Conservation (phyloP, 1,140 invertebrate genomes). For the Tachypleus tridentatus region DNA sequence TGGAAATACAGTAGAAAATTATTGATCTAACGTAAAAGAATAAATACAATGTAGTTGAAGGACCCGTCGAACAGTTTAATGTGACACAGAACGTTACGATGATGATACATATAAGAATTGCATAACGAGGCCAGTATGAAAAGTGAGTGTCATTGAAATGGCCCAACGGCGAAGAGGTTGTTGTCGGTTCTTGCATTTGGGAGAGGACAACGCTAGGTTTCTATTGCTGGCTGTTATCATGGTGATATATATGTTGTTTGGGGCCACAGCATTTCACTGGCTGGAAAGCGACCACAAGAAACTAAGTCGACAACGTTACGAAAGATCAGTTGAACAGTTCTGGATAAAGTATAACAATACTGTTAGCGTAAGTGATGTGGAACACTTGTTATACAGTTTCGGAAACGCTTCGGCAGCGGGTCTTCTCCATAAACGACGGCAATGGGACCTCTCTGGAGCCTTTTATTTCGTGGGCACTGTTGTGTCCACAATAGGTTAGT, state of each 20-base stretch:
- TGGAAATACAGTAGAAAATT: no score
- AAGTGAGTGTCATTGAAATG: no score
- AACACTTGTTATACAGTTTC: constrained; percentile 44
- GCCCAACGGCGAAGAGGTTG: constrained; percentile 24
- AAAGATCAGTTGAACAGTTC: constrained; percentile 38
- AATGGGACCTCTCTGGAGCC: constrained; percentile 53
- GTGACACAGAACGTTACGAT: no score
- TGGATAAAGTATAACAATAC: constrained; percentile 29
- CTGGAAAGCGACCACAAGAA: constrained; percentile 44
- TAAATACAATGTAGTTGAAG: no score
- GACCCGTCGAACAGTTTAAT: no score
- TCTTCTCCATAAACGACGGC: constrained; percentile 40
- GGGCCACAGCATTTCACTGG: constrained; percentile 47
- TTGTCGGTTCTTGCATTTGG: constrained; percentile 36
- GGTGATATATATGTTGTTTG: constrained; percentile 46
- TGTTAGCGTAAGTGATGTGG: constrained; percentile 38
- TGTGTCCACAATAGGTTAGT: constrained; percentile 54
- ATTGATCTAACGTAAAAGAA: no score
- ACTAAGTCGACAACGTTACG: constrained; percentile 34
- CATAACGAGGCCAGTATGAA: no score
- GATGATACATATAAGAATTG: no score
- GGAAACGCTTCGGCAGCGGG: constrained; percentile 46
- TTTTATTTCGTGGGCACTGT: constrained; percentile 57
- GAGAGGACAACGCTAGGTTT: constrained; percentile 53
- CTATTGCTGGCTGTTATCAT: constrained; percentile 49